Base-by-base conservation (phyloP, 2,113 vertebrate species). In the Lagopus muta region DNA sequence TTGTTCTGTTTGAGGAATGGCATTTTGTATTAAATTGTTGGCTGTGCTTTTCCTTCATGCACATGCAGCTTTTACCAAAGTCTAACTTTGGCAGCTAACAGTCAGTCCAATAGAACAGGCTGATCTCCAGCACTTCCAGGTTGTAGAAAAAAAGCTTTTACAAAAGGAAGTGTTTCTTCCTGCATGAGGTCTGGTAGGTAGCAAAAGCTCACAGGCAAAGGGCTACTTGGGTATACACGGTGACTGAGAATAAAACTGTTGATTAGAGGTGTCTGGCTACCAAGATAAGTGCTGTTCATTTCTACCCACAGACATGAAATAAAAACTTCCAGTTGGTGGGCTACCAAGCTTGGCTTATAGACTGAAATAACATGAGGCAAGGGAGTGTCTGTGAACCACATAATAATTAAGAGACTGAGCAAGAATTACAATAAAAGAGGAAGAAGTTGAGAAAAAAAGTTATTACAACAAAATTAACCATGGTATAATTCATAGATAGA, bases 191-290 rank as follows among this genome's bases (percentile, higher is more conserved):
- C 85, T 88, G 45, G 48, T 42, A 69, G 55, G 77, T 54, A 73
- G 67, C 74, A 88, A 50, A 88, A n/a, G 50, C 52, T 91, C 71
- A 52, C 28, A 80, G 40, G 60, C 69, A 85, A 77, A 86, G 64
- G 18, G 25, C 9, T 66, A 16, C 52, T 65, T 86, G 86, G 72
- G 66, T 17, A n/a, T 30, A 50, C 0, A 1, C 22, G 13, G 40
- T 34, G 58, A 72, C 42, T 78, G 70, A 89, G 78, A 92, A 71
- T 65, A 89, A 87, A 95, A 60, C 80, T 55, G 50, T n/a, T 92
- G 64, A 66, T 88, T 82, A 80, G 34, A 54, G 54, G 61, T 34
- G 28, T 25, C 25, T 36, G 60, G 55, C 70, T 88, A 25, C 90
- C 67, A 61, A 74, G 80, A 40, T 55, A 77, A 89, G 52, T 50